Conservation (phyloP, 2,888 invertebrate species). For the Meteorus colon region DNA sequence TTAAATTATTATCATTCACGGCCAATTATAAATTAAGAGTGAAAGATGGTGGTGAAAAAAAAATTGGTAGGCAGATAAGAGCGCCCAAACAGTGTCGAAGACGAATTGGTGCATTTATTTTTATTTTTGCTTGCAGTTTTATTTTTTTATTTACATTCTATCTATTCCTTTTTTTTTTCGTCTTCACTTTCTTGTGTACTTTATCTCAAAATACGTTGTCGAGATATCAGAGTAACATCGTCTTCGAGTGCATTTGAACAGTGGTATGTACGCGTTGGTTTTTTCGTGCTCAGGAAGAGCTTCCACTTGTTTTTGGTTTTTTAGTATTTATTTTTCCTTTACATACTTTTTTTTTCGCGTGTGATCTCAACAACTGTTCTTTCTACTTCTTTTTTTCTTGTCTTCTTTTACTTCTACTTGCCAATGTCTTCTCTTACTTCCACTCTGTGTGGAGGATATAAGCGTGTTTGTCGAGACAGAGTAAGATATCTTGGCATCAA, state of each 20-base stretch:
- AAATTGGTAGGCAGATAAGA: constrained; percentile 8
- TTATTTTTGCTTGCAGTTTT: constrained; percentile 12
- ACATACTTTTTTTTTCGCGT: constrained; percentile 19
- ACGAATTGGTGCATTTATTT: background rate
- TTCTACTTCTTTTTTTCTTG: constrained; percentile 30
- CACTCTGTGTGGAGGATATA: background rate
- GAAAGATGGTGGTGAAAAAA: constrained; percentile 20
- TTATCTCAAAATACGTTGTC: constrained; percentile 56
- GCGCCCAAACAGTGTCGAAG: background rate
- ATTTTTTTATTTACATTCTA: constrained; percentile 4
- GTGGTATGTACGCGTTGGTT: constrained; percentile 50
- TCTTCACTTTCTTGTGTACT: constrained; percentile 24
- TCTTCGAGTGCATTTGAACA: constrained; percentile 52
- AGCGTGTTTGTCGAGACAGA: constrained; percentile 20
- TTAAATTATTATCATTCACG: constrained; percentile 50
- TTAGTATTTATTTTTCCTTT: background rate
- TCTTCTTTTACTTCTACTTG: constrained; percentile 15
- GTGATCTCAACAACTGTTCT: constrained; percentile 28
- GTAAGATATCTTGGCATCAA: constrained; percentile 45
- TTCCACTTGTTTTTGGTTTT: constrained; percentile 13
- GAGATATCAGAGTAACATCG: constrained; percentile 55
- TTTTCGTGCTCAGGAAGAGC: background rate
- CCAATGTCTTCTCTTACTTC: constrained; percentile 1
- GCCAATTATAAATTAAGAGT: constrained; percentile 56
- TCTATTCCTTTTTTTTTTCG: constrained; percentile 25